Evolutionary conservation across 2,797 vertebrate species (phyloP).

Genomic region (Decapterus maruadsi): DNA sequence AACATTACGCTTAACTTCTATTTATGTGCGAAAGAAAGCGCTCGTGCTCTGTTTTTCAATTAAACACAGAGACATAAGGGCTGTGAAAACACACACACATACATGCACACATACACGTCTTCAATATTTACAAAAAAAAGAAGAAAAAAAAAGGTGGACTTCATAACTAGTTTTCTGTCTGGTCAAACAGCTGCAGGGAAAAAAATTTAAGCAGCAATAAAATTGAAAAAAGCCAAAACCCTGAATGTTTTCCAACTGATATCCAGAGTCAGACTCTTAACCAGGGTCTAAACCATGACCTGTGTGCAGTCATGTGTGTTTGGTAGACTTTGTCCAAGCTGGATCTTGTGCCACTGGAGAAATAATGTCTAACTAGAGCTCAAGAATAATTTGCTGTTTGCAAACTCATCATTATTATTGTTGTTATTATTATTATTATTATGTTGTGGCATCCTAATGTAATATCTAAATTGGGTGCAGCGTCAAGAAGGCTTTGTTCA

Average conservation of each 20-base stretch:
- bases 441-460: neutral
- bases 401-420: neutral
- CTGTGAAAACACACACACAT: neutral
- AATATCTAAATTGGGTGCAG: neutral
- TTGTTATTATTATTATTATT: neutral
- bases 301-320: slow-evolving; percentile 65
- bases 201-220: neutral
- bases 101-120: too few species aligned
- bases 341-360: slow-evolving; percentile 38
- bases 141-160: too few species aligned
- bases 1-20: neutral
- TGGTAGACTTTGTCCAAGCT: slow-evolving; percentile 59
- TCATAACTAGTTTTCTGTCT: too few species aligned
- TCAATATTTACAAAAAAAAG: too few species aligned
- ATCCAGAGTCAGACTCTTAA: slow-evolving; percentile 45
- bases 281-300: slow-evolving; percentile 62
- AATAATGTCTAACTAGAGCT: slow-evolving; percentile 28
- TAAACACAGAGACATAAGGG: neutral
- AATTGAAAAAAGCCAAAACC: neutral
- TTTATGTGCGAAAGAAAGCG: neutral
- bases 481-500: neutral
- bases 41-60: neutral
- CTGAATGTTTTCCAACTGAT: slow-evolving; percentile 18
- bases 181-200: too few species aligned
- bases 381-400: neutral